Base-by-base conservation (phyloP, 2,113 vertebrate species). In the Gobius niger region DNA sequence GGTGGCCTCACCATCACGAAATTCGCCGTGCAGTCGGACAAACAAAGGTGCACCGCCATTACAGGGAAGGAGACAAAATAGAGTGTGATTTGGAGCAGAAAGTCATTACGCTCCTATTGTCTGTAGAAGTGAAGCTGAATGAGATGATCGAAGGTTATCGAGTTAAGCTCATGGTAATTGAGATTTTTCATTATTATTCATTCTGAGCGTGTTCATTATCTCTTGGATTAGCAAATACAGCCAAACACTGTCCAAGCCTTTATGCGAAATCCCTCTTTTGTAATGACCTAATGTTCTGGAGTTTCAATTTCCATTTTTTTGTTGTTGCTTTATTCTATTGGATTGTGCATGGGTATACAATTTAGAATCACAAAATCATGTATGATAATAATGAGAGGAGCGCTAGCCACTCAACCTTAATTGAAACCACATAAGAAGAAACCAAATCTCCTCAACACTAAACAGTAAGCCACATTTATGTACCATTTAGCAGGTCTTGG, bases 21-120 rank as follows among this genome's bases (percentile, higher is more conserved):
- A 82, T 83, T 82, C 80, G 70, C 63, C 74, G 73, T 78, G 71
- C 73, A 82, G 56, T 82, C 81, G 81, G 73, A 67, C 62, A 24
- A 69, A 65, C 63, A 64, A 74, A 84, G 67, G 60, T 78, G 76
- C 75, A 75, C 80, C 34, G 44, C 5, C n/a, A 86, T 86, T 80
- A 82, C 24, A 34, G 24, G 24, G 73, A 62, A 46, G 57, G 24
- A 52, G 47, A 73, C 4, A 67, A 8, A 73, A 41, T 5, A 41
- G 46, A 65, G 15, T 41, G 13, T 64, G 41, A 40, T 42, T 76
- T 42, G 16, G 14, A 10, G 2, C 7, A 4, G 12, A 12, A 7
- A 46, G 16, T 54, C 18, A 54, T 24, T 19, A 10, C 6, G 19
- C 18, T 19, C 19, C 8, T 24, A 10, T 54, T 54, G 52, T 54